Base-by-base conservation (phyloP, 2,888 invertebrate species). In the Eupithecia tripunctaria region DNA sequence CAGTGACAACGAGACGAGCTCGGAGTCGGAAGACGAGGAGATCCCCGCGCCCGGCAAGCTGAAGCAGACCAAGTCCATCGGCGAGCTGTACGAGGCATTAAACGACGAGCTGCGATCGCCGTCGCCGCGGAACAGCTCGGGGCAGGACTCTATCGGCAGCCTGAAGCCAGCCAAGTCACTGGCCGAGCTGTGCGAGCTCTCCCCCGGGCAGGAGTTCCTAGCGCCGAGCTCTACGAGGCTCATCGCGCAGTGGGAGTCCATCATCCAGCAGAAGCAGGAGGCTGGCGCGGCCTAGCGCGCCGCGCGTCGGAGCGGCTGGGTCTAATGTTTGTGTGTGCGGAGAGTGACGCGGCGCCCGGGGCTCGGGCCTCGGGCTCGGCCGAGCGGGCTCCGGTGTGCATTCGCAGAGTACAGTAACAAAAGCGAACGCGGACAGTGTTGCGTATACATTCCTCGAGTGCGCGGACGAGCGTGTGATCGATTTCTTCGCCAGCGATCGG, bases 171-270 rank as follows among this genome's bases (percentile, higher is more conserved):
- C 96, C 3, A 94, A 96, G 85, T 96, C 96, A 0, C 88, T 96
- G 81, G 96, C 96, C 2, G 95, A 96, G 84, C 88, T 97, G 73
- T 96, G 96, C 86, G 96, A 96, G 84, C 91, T 96, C 67, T 93
- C 92, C 65, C 96, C 96, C 38, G 96, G 96, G 32, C 96, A 96
- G 84, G 95, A 95, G 83, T 93, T 93, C 81, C 94, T 95, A 27
- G 96, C 96, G 67, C 96, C 97, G 18, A 96, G 96, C 83, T 96
- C 97, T 62, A 95, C 95, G 76, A 92, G 96, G 63, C 94, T 97
- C 76, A 97, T 97, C 83, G 97, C 96, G 79, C 96, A 97, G 89
- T 97, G 97, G 96, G 97, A 97, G 90, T 97, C 96, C 76, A 94
- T 97, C 80, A 97, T 97, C 80, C 96, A 96, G 82, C 95, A 96